Conservation (phyloP, 2,888 invertebrate species). For the Hoplodrina blanda region DNA sequence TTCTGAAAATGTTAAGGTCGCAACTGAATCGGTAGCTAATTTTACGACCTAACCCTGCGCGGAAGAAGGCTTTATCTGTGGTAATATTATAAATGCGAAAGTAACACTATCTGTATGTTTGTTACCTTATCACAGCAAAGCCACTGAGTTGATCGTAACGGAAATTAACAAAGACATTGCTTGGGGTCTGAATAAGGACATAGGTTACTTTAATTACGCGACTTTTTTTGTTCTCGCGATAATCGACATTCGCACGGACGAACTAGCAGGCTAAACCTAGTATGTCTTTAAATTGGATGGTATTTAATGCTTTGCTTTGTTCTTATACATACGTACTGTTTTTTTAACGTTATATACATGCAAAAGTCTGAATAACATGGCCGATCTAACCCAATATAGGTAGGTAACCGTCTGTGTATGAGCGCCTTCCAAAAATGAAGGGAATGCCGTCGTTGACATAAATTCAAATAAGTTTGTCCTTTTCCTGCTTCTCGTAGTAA, state of each 20-base stretch:
- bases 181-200: too few species aligned
- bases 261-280: too few species aligned
- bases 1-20: constrained; percentile 35
- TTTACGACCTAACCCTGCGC: not conserved
- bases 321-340: too few species aligned
- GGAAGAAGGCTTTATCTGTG: constrained; percentile 1
- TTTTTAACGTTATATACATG: too few species aligned
- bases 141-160: too few species aligned
- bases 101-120: too few species aligned
- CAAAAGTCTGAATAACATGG: not conserved
- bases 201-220: too few species aligned
- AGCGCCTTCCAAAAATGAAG: constrained; percentile 16
- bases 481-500: constrained; percentile 19
- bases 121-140: too few species aligned
- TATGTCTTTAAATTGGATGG: not conserved
- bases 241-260: too few species aligned
- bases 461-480: constrained; percentile 30
- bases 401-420: not conserved
- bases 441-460: constrained; percentile 21
- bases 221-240: too few species aligned
- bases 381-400: not conserved
- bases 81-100: too few species aligned
- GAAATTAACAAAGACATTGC: too few species aligned
- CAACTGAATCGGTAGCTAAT: constrained; percentile 15
- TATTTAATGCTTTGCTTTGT: not conserved